Percentiles rank a stretch among this genome's conserved stretches.
These are phyloP conservation scores for Pocillopora meandrina DNA, from an alignment of 92 coral and sea anemone genomes.

Conservation along the genomic window DNA sequence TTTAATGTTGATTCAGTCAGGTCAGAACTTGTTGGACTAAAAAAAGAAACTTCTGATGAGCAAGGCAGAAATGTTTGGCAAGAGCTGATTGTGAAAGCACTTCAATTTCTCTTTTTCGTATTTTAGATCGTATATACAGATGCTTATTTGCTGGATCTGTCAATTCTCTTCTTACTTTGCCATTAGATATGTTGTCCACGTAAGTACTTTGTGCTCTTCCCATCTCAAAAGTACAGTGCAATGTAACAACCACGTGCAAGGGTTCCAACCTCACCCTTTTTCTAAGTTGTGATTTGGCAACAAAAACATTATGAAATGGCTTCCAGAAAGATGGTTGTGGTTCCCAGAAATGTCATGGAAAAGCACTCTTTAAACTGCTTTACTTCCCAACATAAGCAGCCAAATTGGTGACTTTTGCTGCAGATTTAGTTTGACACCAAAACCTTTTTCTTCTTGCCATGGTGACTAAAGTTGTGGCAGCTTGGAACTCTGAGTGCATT, in stretches of 20 bases:
- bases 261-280: neutral
- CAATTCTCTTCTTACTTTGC: conserved; percentile 91
- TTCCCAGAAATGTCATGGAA: too few species aligned
- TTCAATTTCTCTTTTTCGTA: neutral
- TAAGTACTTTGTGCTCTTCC: conserved; percentile 40
- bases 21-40: too few species aligned
- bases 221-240: neutral
- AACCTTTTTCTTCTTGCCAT: too few species aligned
- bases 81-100: neutral
- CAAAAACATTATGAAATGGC: neutral
- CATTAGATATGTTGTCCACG: conserved; percentile 96
- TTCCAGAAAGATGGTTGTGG: too few species aligned
- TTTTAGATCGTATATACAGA: conserved; percentile 93
- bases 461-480: too few species aligned
- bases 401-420: neutral
- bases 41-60: too few species aligned
- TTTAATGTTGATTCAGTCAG: too few species aligned
- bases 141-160: conserved; percentile 97
- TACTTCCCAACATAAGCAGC: neutral
- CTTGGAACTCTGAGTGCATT: too few species aligned
- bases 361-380: too few species aligned
- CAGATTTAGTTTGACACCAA: too few species aligned
- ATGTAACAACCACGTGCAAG: neutral
- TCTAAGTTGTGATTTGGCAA: too few species aligned
- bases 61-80: neutral